Conservation (phyloP, 2,888 invertebrate species). For the Acrocyrtus sp. region DNA sequence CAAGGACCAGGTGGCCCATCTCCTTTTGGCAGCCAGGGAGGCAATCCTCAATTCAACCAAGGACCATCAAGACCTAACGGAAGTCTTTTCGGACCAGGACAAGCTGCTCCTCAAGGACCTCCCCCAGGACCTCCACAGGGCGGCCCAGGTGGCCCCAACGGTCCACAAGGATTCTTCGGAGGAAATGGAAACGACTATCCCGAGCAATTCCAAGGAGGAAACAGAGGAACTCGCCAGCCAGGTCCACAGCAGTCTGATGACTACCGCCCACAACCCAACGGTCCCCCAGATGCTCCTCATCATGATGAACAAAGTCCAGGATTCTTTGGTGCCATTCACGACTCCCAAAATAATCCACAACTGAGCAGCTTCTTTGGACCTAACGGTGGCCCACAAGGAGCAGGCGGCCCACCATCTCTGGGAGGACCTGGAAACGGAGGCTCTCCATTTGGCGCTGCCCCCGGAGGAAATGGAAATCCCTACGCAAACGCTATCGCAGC, state of each 20-base stretch:
- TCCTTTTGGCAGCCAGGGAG: too few species aligned
- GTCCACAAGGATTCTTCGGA: constrained; percentile 35
- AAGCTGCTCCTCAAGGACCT: too few species aligned
- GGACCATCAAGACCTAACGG: constrained; percentile 8
- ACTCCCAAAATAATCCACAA: constrained; percentile 13
- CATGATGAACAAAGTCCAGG: constrained; percentile 27
- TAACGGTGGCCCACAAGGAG: constrained; percentile 2
- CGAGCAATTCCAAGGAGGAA: constrained; percentile 58
- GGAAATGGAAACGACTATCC: constrained; percentile 50
- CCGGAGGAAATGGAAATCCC: too few species aligned
- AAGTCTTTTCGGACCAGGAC: not conserved
- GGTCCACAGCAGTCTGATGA: not conserved
- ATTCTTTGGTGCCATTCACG: constrained; percentile 20
- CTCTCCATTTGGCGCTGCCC: not conserved
- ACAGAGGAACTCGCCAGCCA: constrained; percentile 49
- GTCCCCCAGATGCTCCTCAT: constrained; percentile 29
- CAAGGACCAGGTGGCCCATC: constrained; percentile 13
- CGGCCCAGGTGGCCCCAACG: not conserved
- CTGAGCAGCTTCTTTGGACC: constrained; percentile 5
- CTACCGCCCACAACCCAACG: constrained; percentile 24
- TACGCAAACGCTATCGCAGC: constrained; percentile 1
- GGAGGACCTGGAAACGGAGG: not conserved
- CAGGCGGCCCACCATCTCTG: constrained; percentile 5
- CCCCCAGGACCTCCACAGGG: constrained; percentile 24
- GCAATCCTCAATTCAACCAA: constrained; percentile 2